These are phyloP conservation scores for Semotilus atromaculatus DNA, from an alignment of 2,797 vertebrate species.

Conservation along the genomic window DNA sequence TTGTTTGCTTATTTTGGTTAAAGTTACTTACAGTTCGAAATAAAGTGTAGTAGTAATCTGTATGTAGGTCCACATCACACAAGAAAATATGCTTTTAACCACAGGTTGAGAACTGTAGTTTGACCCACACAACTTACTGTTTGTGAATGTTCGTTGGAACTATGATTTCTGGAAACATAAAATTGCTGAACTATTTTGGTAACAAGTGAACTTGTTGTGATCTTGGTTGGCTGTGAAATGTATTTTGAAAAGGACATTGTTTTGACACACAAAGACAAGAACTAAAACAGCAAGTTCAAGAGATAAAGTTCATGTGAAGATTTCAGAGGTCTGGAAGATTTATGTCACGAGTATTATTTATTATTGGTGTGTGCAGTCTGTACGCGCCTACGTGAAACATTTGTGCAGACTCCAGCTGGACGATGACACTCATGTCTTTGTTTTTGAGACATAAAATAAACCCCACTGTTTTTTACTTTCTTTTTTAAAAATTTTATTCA, in stretches of 20 bases:
- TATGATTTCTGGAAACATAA: not conserved
- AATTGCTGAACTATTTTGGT: not conserved
- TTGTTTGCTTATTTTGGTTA: not conserved
- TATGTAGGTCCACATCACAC: not conserved
- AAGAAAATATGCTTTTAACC: not conserved
- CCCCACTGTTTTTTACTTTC: conserved; percentile 21
- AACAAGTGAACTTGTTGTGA: not conserved
- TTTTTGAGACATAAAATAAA: conserved; percentile 56
- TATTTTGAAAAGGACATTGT: not conserved
- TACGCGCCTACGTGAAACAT: conserved; percentile 35
- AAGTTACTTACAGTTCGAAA: not conserved
- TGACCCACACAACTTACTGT: too few relatives aligned
- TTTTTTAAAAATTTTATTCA: not conserved
- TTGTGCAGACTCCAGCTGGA: conserved; percentile 33
- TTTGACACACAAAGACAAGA: conserved; percentile 1
- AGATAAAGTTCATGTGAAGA: not conserved
- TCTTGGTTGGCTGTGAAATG: not conserved
- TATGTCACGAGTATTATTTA: not conserved
- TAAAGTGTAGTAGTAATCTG: not conserved
- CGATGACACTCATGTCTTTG: conserved; percentile 35
- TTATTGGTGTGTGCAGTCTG: not conserved
- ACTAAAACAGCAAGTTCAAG: not conserved
- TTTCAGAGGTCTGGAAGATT: not conserved
- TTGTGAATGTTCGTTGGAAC: too few relatives aligned
- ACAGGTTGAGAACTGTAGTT: not conserved